These are phyloP conservation scores for Spea multiplicata DNA, from an alignment of 2,113 vertebrate species.

Conservation along the genomic window DNA sequence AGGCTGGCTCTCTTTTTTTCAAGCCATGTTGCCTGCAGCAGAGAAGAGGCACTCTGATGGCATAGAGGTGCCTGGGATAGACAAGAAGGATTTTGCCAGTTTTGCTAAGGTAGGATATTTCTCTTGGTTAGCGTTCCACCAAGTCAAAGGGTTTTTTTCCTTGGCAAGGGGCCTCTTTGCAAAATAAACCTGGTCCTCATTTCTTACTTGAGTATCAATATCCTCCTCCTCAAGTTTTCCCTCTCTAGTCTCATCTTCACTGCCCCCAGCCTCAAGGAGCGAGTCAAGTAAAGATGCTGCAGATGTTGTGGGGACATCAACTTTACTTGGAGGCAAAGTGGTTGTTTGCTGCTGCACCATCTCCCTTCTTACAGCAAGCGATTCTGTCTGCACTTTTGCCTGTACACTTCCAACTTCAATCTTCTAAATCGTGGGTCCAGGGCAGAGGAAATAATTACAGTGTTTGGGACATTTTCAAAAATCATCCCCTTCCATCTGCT, in stretches of 20 bases:
- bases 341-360: not conserved
- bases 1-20: not conserved
- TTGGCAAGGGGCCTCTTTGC: not conserved
- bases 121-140: not conserved
- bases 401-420: not conserved
- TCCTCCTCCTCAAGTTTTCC: too few relatives aligned
- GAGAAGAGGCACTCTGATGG: not conserved
- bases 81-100: constrained; percentile 31
- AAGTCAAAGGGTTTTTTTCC: not conserved
- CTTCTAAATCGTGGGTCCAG: not conserved
- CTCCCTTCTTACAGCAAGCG: not conserved
- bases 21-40: not conserved
- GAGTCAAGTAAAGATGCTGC: not conserved
- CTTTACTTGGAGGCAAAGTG: not conserved
- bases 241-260: too few relatives aligned
- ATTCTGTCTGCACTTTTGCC: not conserved
- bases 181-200: too few relatives aligned
- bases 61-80: constrained; percentile 30
- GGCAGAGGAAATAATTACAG: not conserved
- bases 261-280: not conserved
- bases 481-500: not conserved
- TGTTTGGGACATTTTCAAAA: not conserved
- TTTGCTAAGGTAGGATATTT: not conserved
- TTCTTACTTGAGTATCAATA: too few relatives aligned
- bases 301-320: not conserved